A percentile compares a stretch with the other conserved stretches of the same genome.
Evolutionary conservation across 2,888 invertebrate genomes (phyloP).

Genomic region (Lycocerus yunnanus): DNA sequence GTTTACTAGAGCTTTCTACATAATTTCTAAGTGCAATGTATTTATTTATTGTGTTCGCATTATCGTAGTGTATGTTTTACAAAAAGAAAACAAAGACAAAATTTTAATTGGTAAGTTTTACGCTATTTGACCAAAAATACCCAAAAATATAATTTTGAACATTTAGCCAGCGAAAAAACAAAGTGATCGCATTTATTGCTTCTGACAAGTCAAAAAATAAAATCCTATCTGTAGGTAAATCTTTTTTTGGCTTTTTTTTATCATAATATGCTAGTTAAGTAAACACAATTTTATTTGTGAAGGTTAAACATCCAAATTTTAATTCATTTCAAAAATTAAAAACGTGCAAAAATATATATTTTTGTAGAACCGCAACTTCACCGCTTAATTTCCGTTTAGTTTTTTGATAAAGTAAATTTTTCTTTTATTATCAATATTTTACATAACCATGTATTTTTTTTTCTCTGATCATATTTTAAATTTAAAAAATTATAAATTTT

Average conservation of each 20-base stretch:
- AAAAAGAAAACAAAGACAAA: background rate
- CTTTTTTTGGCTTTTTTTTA: background rate
- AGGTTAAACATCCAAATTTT: background rate
- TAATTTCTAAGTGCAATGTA: conserved; percentile 47
- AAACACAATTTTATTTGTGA: background rate
- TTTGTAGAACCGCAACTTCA: background rate
- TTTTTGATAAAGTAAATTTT: background rate
- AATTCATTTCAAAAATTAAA: background rate
- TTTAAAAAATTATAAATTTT: background rate
- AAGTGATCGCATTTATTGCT: background rate
- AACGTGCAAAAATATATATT: background rate
- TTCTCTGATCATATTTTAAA: background rate
- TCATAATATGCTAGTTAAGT: background rate
- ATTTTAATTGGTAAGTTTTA: background rate
- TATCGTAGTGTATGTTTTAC: background rate
- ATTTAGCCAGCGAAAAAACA: background rate
- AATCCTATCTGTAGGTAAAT: background rate
- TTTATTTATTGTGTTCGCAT: conserved; percentile 17
- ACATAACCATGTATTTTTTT: background rate
- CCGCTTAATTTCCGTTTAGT: background rate
- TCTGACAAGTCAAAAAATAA: background rate
- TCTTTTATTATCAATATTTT: background rate
- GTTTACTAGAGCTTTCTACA: conserved; percentile 37
- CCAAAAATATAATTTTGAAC: background rate
- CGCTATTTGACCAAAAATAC: background rate